These are phyloP conservation scores for Cyrtodaria siliqua DNA, from an alignment of 2,888 invertebrate species.

Conservation along the genomic window DNA sequence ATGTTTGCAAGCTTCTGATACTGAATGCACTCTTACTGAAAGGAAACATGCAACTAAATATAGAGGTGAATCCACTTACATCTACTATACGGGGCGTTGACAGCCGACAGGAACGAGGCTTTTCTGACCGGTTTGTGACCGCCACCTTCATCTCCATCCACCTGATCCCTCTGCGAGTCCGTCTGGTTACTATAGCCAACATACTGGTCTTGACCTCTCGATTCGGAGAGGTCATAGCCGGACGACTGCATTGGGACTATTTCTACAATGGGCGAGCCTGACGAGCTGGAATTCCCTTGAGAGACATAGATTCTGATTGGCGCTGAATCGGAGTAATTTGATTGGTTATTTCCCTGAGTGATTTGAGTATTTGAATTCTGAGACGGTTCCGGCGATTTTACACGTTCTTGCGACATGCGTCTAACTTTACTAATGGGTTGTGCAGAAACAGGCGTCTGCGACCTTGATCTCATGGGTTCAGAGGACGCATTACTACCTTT, in stretches of 20 bases:
- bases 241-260: slow-evolving; percentile 68
- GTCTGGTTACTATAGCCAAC: slow-evolving; percentile 10
- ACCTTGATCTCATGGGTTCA: slow-evolving; percentile 58
- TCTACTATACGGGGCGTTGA: slow-evolving; percentile 78
- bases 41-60: too few species aligned
- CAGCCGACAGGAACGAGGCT: slow-evolving; percentile 83
- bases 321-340: slow-evolving; percentile 61
- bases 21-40: too few species aligned
- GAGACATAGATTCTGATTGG: slow-evolving; percentile 77
- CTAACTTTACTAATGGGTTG: slow-evolving; percentile 67
- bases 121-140: slow-evolving; percentile 78
- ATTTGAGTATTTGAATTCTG: slow-evolving; percentile 50
- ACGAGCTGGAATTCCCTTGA: slow-evolving; percentile 69
- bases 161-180: slow-evolving; percentile 17
- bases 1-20: too few species aligned
- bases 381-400: slow-evolving; percentile 50
- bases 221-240: slow-evolving; percentile 35
- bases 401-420: slow-evolving; percentile 62
- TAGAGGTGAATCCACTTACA: too few species aligned
- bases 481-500: slow-evolving; percentile 54
- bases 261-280: slow-evolving; percentile 75
- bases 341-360: slow-evolving; percentile 56
- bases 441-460: slow-evolving; percentile 54
- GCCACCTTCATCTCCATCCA: slow-evolving; percentile 49
- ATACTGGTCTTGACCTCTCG: slow-evolving; percentile 34